phyloP scores from a whole-genome alignment of 2,888 invertebrate species.

The Scaptodrosophila latifasciaeformis region DNA sequence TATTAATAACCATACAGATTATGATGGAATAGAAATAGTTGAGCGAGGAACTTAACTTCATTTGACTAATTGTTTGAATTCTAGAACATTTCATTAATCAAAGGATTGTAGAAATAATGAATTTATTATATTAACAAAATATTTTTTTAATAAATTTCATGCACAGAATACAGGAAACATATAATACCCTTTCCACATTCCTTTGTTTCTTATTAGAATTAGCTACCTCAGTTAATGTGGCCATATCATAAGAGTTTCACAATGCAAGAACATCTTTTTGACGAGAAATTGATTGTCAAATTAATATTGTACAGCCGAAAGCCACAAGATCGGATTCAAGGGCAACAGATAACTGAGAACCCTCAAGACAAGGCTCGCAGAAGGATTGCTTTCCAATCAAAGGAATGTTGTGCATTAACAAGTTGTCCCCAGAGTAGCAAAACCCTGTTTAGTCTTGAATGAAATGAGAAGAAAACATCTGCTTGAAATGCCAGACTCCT shows the following conservation, averaged over 20 bases:
- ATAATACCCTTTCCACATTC: neutral
- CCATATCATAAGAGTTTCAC: too few relatives aligned
- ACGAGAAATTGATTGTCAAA: slow-evolving; percentile 60
- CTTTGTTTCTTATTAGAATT: neutral
- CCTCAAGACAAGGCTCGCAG: too few relatives aligned
- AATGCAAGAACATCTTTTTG: slow-evolving; percentile 53
- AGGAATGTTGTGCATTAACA: slow-evolving; percentile 60
- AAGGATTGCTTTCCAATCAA: slow-evolving; percentile 33
- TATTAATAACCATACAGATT: too few relatives aligned
- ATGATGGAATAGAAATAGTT: too few relatives aligned
- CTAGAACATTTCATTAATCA: too few relatives aligned
- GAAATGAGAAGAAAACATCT: slow-evolving; percentile 46
- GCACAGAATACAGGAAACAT: neutral
- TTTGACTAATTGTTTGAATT: too few relatives aligned
- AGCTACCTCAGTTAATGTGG: slow-evolving; percentile 25
- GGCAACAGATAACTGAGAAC: neutral
- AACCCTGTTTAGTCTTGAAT: slow-evolving; percentile 1
- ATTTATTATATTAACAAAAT: neutral
- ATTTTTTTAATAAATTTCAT: neutral
- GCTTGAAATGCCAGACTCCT: slow-evolving; percentile 38
- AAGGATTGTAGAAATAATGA: too few relatives aligned
- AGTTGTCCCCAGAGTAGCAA: slow-evolving; percentile 54
- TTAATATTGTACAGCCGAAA: slow-evolving; percentile 39
- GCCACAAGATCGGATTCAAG: neutral
- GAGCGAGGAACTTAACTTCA: too few relatives aligned